Evolutionary conservation across 2,797 vertebrate species (phyloP), one percentile per base, ranked within the genome.

Genomic region (Microcaecilia unicolor): DNA sequence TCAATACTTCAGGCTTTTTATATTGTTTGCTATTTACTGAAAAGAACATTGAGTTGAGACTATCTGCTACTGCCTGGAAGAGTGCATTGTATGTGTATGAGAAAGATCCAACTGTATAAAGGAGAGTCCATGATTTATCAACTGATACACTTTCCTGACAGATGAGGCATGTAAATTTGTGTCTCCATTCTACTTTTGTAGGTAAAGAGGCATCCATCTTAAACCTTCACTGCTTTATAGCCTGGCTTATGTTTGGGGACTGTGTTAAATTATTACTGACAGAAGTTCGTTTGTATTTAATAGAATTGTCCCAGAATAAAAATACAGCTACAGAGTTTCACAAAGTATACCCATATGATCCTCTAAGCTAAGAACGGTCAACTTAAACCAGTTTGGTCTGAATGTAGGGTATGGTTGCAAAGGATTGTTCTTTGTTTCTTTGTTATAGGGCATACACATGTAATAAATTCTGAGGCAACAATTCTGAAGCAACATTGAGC

Each of bases 1-100:
- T 4, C 44, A 44, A 5, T 31, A 37, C 22, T 39, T 22, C 44
- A 39, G 22, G 34, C n/a, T n/a, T 28, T 51, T 49, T 44, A 6
- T 31, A 14, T 8, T 31, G 10, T 12, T 29, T 37, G 50, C 15
- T 39, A 7, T 23, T 14, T 41, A 10, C 22, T 35, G 34, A 12
- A 33, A 27, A 37, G 18, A 53, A 36, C 13, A 25, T 3, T 42
- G 14, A 45, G 22, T 4, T 3, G 39, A 22, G 25, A 39, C 44
- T 44, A 38, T 48, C 25, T 48, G 32, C 19, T 46, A 49, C 18
- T 17, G 9, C 37, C 5, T 2, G n/a, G n/a, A n/a, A n/a, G n/a
- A n/a, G n/a, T n/a, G n/a, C n/a, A n/a, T n/a, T n/a, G n/a, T n/a
- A n/a, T n/a, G n/a, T n/a, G n/a, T n/a, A n/a, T n/a, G n/a, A n/a